Conservation (phyloP, 2,797 vertebrate genomes). For the Austrolebias charrua region DNA sequence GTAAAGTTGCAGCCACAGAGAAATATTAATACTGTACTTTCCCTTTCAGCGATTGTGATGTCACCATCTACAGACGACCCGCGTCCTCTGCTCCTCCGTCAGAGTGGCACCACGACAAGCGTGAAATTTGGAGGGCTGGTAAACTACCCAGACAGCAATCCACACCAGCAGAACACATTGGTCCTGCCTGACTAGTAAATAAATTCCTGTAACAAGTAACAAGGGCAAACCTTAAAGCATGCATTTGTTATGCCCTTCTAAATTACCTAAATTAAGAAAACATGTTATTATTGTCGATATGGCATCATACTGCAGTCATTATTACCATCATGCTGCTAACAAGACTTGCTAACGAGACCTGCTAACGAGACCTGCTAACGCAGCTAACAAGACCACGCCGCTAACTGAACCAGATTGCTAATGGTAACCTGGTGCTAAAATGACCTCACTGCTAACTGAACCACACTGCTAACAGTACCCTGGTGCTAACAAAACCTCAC, state of each 20-base stretch:
- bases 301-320: no score
- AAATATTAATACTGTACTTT: conserved; percentile 53
- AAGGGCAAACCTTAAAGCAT: conserved; percentile 51
- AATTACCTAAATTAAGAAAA: conserved; percentile 42
- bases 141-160: conserved; percentile 44
- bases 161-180: conserved; percentile 40
- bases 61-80: conserved; percentile 40
- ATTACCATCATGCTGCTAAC: no score
- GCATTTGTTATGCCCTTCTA: conserved; percentile 2
- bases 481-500: no score
- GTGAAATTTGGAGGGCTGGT: conserved; percentile 49
- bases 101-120: conserved; percentile 36
- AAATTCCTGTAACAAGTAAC: conserved; percentile 42
- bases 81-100: conserved; percentile 36
- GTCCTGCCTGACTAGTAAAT: conserved; percentile 47
- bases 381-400: no score
- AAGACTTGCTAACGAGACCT: no score
- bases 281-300: background rate
- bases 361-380: no score
- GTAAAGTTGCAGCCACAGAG: conserved; percentile 25
- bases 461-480: no score
- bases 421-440: no score
- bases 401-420: no score
- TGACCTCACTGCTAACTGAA: no score
- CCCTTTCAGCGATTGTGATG: conserved; percentile 48